Evolutionary conservation across 1,140 invertebrate species (phyloP).

Genomic region (Aphidius gifuensis): DNA sequence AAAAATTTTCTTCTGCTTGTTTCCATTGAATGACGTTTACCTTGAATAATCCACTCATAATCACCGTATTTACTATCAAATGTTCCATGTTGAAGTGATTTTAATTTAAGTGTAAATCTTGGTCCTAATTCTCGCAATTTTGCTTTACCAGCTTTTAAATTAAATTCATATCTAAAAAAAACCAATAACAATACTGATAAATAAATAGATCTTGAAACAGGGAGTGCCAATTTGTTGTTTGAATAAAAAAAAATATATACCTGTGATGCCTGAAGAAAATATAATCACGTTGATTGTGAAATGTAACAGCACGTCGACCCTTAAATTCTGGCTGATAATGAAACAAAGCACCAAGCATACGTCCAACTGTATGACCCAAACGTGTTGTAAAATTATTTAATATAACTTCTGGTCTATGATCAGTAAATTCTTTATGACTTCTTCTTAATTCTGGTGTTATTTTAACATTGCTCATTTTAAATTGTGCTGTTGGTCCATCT

Average conservation of each 20-base stretch:
- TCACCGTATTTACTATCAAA: conserved; percentile 96
- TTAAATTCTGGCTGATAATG: conserved; percentile 94
- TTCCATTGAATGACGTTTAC: conserved; percentile 86
- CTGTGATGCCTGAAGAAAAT: conserved; percentile 98
- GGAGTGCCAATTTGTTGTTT: background rate
- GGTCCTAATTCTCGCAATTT: conserved; percentile 93
- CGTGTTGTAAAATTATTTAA: conserved; percentile 95
- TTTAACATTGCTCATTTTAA: conserved; percentile 76
- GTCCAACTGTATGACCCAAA: conserved; percentile 82
- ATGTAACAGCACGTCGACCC: conserved; percentile 89
- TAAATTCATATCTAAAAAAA: conserved; percentile 82
- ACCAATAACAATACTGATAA: conserved; percentile 10
- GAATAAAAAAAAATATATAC: conserved; percentile 50
- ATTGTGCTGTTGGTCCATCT: conserved; percentile 92
- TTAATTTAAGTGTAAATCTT: conserved; percentile 88
- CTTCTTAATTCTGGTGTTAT: conserved; percentile 76
- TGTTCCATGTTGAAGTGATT: conserved; percentile 92
- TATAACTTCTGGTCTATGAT: conserved; percentile 90
- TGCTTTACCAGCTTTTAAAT: conserved; percentile 70
- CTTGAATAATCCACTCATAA: conserved; percentile 95
- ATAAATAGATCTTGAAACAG: background rate
- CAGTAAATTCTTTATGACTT: conserved; percentile 75
- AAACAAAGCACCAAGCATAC: conserved; percentile 95
- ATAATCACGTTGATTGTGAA: conserved; percentile 98
- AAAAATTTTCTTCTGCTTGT: conserved; percentile 86